A percentile compares a stretch with the other conserved stretches of the same genome.
Conservation (phyloP, 2,888 invertebrate genomes). For the Tipula helvola region DNA sequence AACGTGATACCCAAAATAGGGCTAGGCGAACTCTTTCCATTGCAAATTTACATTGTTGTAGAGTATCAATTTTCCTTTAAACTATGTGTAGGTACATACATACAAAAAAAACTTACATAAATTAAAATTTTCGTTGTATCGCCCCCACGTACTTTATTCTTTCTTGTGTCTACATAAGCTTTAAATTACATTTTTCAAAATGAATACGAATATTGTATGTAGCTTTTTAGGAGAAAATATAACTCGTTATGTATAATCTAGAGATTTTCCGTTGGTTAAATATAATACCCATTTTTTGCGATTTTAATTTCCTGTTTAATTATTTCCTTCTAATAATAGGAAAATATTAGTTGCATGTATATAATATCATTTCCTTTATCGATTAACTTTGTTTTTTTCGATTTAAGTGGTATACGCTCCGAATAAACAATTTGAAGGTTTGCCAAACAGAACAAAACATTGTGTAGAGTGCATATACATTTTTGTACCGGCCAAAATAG, state of each 20-base stretch:
- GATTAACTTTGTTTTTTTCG: neutral
- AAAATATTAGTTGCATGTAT: neutral
- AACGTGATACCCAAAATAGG: no score
- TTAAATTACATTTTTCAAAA: neutral
- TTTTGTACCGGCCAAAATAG: neutral
- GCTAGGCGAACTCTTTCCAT: neutral
- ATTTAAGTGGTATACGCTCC: neutral
- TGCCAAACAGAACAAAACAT: neutral
- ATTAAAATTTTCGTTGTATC: neutral
- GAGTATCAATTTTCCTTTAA: no score
- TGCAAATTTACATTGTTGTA: neutral
- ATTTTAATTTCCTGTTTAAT: neutral
- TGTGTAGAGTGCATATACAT: neutral
- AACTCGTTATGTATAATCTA: neutral
- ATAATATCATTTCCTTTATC: neutral
- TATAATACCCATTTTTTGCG: neutral
- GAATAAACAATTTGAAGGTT: neutral
- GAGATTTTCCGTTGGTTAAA: neutral
- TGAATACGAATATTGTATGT: no score
- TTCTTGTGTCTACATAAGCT: neutral
- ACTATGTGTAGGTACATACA: no score
- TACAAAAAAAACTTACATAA: neutral
- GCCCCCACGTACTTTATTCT: neutral
- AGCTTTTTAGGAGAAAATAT: neutral
- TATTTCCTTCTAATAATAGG: neutral